Conservation (phyloP, 2,797 vertebrate genomes). For the Smutsia temminckii region DNA sequence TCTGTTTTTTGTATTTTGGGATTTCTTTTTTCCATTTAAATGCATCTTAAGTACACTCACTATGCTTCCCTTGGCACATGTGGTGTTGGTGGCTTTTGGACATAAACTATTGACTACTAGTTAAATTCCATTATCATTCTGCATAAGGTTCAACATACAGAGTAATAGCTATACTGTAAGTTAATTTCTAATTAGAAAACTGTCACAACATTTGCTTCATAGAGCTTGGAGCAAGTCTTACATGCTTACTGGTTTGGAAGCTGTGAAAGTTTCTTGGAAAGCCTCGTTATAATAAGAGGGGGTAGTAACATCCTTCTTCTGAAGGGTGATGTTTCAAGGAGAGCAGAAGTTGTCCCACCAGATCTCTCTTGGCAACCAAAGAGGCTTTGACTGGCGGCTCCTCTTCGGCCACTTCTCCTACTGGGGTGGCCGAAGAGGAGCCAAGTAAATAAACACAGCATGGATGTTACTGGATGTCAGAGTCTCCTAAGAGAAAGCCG, state of each 20-base stretch:
- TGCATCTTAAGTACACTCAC: not conserved
- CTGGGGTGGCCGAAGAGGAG: not conserved
- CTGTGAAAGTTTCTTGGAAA: not conserved
- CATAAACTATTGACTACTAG: slow-evolving; percentile 18
- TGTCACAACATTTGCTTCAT: not conserved
- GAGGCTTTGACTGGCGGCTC: not conserved
- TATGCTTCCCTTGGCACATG: not conserved
- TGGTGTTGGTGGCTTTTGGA: not conserved
- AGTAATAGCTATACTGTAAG: not conserved
- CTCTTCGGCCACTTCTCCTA: not conserved
- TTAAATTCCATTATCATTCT: not conserved
- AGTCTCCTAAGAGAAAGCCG: not conserved
- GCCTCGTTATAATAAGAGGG: not conserved
- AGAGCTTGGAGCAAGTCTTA: not conserved
- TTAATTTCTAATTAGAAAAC: slow-evolving; percentile 34
- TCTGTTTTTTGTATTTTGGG: not conserved
- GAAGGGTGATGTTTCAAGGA: not conserved
- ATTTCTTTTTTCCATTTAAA: not conserved
- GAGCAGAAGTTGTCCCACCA: not conserved
- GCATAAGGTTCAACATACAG: not conserved
- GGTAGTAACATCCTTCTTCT: not conserved
- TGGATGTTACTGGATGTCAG: slow-evolving; percentile 29
- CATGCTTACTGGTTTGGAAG: not conserved
- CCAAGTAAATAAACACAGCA: not conserved
- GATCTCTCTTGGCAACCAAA: not conserved